Evolutionary conservation across 2,797 vertebrate species (phyloP).

Genomic region (Tapera naevia): DNA sequence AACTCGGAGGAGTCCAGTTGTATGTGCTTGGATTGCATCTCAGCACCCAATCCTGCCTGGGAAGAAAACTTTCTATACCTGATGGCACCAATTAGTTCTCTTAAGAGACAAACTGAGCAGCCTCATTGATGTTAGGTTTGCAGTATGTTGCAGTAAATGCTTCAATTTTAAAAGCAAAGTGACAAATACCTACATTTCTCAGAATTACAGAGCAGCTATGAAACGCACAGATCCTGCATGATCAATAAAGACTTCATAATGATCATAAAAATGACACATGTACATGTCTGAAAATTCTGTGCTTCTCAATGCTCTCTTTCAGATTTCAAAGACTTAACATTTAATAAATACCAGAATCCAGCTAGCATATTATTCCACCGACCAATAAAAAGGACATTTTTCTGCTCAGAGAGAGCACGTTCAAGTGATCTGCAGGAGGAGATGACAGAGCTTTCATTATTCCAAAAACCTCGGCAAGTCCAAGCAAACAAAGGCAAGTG

Average conservation of each 20-base stretch:
- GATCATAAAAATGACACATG: background rate
- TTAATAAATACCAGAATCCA: slow-evolving; percentile 15
- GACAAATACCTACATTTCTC: background rate
- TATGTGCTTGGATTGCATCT: background rate
- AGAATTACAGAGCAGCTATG: background rate
- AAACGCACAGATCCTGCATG: fast-evolving
- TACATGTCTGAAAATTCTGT: background rate
- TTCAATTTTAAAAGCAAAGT: background rate
- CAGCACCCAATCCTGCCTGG: background rate
- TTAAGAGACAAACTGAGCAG: background rate
- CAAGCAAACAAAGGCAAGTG: background rate
- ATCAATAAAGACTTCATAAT: background rate
- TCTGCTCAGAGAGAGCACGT: background rate
- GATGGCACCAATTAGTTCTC: background rate
- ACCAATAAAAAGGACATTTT: background rate
- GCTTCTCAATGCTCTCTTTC: background rate
- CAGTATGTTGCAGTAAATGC: background rate
- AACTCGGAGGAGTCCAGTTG: fast-evolving
- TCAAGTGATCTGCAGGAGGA: background rate
- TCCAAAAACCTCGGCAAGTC: background rate
- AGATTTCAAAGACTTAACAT: background rate
- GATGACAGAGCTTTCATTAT: background rate
- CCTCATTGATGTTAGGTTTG: background rate
- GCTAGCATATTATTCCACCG: slow-evolving; percentile 12
- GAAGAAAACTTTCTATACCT: background rate